Percentiles rank a stretch among this genome's conserved stretches.
Conservation (phyloP, 2,797 vertebrate genomes). For the Sebastes iracundus region DNA sequence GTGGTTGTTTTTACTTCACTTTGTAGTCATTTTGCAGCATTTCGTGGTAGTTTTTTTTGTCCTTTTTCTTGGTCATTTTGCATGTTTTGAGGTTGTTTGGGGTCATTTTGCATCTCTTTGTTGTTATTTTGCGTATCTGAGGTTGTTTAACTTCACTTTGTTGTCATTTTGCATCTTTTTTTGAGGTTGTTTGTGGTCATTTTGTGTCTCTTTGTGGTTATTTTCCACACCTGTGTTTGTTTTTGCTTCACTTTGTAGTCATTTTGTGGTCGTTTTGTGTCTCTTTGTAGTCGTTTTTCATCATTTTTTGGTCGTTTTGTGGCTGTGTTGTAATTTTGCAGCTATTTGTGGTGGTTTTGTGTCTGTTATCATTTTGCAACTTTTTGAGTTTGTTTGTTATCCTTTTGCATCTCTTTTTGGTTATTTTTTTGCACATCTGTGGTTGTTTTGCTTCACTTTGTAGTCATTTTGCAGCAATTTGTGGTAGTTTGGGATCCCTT, state of each 20-base stretch:
- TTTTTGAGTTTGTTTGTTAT: not conserved
- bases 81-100: not conserved
- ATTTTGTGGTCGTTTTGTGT: not conserved
- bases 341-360: not conserved
- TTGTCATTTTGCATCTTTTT: too few species aligned
- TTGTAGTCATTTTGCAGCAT: not conserved
- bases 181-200: not conserved
- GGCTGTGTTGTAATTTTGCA: not conserved
- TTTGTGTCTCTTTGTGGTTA: not conserved
- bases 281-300: not conserved
- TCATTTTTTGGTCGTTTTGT: too few species aligned
- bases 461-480: not conserved
- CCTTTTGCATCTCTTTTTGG: too few species aligned
- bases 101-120: not conserved
- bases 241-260: not conserved
- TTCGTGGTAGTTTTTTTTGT: not conserved
- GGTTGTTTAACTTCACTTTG: too few species aligned
- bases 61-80: not conserved
- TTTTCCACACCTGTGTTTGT: not conserved
- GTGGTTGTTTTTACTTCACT: not conserved
- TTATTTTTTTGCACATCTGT: too few species aligned
- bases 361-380: not conserved
- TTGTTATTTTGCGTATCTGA: not conserved
- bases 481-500: not conserved
- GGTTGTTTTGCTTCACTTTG: too few species aligned